phyloP scores from a whole-genome alignment of 1,140 invertebrate genomes.

The Ips typographus region DNA sequence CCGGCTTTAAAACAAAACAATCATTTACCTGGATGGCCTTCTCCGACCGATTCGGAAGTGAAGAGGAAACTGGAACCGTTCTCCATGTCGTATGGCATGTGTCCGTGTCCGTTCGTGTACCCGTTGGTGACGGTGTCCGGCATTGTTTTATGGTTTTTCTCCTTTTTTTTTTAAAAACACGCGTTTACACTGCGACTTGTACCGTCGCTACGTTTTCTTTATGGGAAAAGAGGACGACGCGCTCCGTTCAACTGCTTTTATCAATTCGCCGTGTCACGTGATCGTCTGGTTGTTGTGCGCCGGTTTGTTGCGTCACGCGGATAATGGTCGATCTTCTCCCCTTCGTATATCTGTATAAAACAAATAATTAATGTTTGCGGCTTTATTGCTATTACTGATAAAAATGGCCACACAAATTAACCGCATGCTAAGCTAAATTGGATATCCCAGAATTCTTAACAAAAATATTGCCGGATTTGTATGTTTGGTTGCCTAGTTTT shows the following conservation, averaged over 20 bases:
- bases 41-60: constrained; percentile 98
- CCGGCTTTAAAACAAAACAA: too few species aligned
- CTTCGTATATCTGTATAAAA: too few species aligned
- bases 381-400: too few species aligned
- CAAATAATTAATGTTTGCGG: too few species aligned
- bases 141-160: constrained; percentile 54
- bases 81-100: constrained; percentile 72
- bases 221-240: constrained; percentile 40
- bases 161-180: constrained; percentile 10
- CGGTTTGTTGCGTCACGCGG: neutral
- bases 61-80: constrained; percentile 92
- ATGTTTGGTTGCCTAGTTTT: too few species aligned
- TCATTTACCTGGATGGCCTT: constrained; percentile 92
- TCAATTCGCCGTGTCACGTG: constrained; percentile 36
- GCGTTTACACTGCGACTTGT: constrained; percentile 21
- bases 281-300: constrained; percentile 16
- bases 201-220: constrained; percentile 23
- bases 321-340: too few species aligned
- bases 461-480: too few species aligned
- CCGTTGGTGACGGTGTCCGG: constrained; percentile 77
- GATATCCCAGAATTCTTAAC: too few species aligned
- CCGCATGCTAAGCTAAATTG: too few species aligned
- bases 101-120: constrained; percentile 67
- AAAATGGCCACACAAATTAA: too few species aligned
- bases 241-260: constrained; percentile 28